These are phyloP conservation scores for Mythimna vitellina DNA, from an alignment of 2,888 invertebrate genomes.

Conservation along the genomic window DNA sequence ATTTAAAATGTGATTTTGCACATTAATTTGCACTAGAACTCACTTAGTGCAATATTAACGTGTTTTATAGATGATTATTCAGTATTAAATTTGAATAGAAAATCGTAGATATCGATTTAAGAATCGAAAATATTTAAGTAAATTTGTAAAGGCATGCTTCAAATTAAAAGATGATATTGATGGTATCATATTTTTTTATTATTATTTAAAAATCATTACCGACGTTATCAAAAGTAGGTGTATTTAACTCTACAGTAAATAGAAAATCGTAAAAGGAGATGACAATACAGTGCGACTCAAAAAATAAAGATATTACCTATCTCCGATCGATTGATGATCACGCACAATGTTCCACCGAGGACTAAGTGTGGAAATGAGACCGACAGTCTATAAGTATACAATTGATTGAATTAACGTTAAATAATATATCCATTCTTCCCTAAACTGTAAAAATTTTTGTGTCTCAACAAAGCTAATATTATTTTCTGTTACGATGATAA, in stretches of 20 bases:
- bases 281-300: background rate
- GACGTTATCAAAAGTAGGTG: too few relatives aligned
- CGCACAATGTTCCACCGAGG: too few relatives aligned
- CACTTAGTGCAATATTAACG: slow-evolving; percentile 52
- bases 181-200: background rate
- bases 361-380: too few relatives aligned
- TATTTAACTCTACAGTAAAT: background rate
- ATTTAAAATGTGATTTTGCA: slow-evolving; percentile 35
- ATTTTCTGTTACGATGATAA: slow-evolving; percentile 67
- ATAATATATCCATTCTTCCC: background rate
- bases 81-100: slow-evolving; percentile 29
- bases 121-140: slow-evolving; percentile 5
- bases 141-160: slow-evolving; percentile 26
- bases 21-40: slow-evolving; percentile 47
- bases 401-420: background rate
- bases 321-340: too few relatives aligned
- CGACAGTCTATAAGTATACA: background rate
- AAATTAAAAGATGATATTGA: background rate
- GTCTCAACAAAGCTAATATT: slow-evolving; percentile 4
- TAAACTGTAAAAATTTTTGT: background rate
- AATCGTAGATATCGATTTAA: slow-evolving; percentile 28
- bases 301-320: background rate
- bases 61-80: slow-evolving; percentile 30
- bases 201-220: background rate
- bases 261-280: background rate